Base-by-base conservation (phyloP, 2,888 invertebrate species). In the Stenoptilia bipunctidactyla region DNA sequence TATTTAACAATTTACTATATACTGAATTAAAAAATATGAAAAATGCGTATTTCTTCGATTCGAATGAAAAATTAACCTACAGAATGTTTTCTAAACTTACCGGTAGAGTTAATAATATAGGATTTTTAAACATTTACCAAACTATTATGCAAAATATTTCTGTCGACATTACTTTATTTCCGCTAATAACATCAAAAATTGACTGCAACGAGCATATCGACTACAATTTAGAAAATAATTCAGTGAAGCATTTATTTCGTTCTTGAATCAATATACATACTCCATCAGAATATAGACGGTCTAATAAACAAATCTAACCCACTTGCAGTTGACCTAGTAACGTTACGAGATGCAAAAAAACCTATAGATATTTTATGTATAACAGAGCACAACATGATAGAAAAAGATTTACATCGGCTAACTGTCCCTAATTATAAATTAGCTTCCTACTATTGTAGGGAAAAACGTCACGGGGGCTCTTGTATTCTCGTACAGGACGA, bases 111-210 rank as follows among this genome's bases (percentile, higher is more conserved):
- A 12, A 30, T 30, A 30, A 30, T 30, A 30, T 3, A 3, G 30
- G 30, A 4, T 12, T 30, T 9, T 12, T n/a, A n/a, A 35, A 25
- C 30, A 13, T 33, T 25, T 25, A 1, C 38, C 15, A 14, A 40
- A 44, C 33, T 37, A 38, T 27, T n/a, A 38, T 38, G 36, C 27
- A 34, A 37, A 42, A 27, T 4, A 37, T 30, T 37, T 12, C 13
- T 2, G 2, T 37, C n/a, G 27, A 36, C 15, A n/a, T 36, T 15
- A 15, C 15, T 15, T n/a, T 15, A 15, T 36, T 30, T 30, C 4
- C n/a, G 8, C 20, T 20, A 20, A 20, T 8, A 5, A 20, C 8
- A 20, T 8, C 20, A 20, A 20, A 20, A 3, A 5, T 30, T 8
- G 4, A 34, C 34, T 12, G 13, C 8, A 34, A 34, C 13, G 9